Evolutionary conservation across 1,140 invertebrate species (phyloP).

Genomic region (Drosophila kikkawai): DNA sequence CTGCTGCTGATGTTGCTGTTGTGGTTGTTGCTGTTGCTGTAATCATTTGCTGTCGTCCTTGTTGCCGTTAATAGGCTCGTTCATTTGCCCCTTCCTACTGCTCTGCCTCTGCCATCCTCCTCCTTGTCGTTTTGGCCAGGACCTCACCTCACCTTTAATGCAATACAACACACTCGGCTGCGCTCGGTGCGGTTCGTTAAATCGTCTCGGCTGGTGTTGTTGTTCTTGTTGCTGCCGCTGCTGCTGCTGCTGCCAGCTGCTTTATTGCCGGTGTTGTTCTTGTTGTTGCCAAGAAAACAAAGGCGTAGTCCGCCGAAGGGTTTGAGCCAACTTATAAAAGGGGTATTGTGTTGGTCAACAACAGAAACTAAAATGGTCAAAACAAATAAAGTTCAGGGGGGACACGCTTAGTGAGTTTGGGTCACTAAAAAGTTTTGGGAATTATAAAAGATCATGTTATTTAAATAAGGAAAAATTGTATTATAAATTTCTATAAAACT

Average conservation of each 20-base stretch:
- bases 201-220: slow-evolving; percentile 54
- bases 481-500: background rate
- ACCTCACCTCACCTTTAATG: slow-evolving; percentile 72
- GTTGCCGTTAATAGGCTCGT: slow-evolving; percentile 81
- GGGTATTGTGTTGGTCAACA: background rate
- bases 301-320: slow-evolving; percentile 19
- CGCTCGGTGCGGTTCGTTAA: slow-evolving; percentile 80
- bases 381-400: background rate
- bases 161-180: slow-evolving; percentile 81
- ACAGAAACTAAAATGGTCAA: slow-evolving; percentile 1
- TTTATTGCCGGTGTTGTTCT: slow-evolving; percentile 40
- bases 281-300: slow-evolving; percentile 24
- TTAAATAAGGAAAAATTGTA: background rate
- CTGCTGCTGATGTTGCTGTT: slow-evolving; percentile 43
- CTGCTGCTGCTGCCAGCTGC: slow-evolving; percentile 17
- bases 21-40: slow-evolving; percentile 60
- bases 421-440: background rate
- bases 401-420: background rate
- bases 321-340: background rate
- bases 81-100: slow-evolving; percentile 59
- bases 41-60: slow-evolving; percentile 73
- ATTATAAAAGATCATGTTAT: background rate
- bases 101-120: background rate
- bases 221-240: slow-evolving; percentile 1
- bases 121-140: slow-evolving; percentile 18